Evolutionary conservation across 37 sponge, comb jelly and placozoan genomes (phyloP), one percentile per base, ranked within the genome.

Genomic region (Beroe forskalii): DNA sequence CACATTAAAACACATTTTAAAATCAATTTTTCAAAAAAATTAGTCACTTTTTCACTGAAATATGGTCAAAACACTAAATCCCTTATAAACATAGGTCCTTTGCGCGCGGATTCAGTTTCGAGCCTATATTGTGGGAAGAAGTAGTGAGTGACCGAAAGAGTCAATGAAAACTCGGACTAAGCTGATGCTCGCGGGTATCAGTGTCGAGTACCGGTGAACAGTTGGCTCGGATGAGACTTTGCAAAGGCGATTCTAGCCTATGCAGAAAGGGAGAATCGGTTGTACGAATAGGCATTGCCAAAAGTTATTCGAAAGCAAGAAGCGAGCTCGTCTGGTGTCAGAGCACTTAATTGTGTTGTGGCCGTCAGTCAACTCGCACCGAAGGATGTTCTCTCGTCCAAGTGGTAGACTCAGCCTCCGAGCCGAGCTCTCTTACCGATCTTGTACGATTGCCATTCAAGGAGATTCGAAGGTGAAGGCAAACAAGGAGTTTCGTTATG

Each of bases 391-490:
- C 76, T 72, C 76, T 72, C 76, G 76, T 22, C 76, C 76, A 72
- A 72, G 40, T 38, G 40, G 40, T 20, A 27, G 25, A 27, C 4
- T 64, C 66, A 64, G 19, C 66, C 66, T 28, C 17, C 6, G 19
- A 12, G 40, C 40, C 37, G 40, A 64, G 40, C 3, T 17, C 38
- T 22, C 76, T 12, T 38, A 17, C 31, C 40, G 38, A 37, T 23
- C 40, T 72, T 72, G 76, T 72, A 22, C 76, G 76, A 72, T 72
- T 72, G 76, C 76, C 76, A 38, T 72, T 37, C 76, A 27, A 72
- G 76, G 40, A 72, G 76, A 72, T 37, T 72, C 76, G 76, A 72
- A 72, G 76, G 76, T 72, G 76, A 37, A 72, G 76, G 76, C 76
- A 72, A 72, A 72, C 76, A 72, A 72, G 76, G 4, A 72, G 76